Evolutionary conservation across 2,113 vertebrate species (phyloP).

Genomic region (Lycocorax pyrrhopterus): DNA sequence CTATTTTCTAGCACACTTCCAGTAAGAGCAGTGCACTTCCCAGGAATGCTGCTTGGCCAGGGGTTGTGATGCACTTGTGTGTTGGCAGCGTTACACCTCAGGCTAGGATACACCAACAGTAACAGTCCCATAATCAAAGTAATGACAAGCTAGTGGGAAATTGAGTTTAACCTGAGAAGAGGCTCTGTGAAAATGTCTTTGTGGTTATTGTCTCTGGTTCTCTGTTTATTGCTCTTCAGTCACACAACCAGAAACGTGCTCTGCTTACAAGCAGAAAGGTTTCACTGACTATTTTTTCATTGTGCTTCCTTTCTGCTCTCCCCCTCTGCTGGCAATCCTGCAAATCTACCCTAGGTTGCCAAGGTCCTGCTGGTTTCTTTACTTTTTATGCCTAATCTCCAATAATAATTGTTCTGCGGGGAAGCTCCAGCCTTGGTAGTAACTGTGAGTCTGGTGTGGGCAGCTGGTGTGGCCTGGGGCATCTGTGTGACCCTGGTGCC

Average conservation of each 20-base stretch:
- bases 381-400: neutral
- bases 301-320: neutral
- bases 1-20: neutral
- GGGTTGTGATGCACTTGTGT: rapidly evolving
- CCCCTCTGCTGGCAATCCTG: neutral
- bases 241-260: neutral
- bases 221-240: neutral
- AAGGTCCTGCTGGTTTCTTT: neutral
- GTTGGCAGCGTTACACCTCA: neutral
- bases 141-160: neutral
- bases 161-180: neutral
- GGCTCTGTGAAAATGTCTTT: neutral
- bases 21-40: neutral
- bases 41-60: neutral
- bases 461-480: neutral
- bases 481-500: rapidly evolving
- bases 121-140: neutral
- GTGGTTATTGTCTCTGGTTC: neutral
- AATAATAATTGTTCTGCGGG: neutral
- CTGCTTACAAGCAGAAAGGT: neutral
- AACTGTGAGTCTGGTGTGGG: neutral
- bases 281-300: neutral
- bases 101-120: neutral
- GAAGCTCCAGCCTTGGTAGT: neutral
- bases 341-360: neutral